Percentiles rank a stretch among this genome's conserved stretches.
phyloP scores from a whole-genome alignment of 2,113 vertebrate species.

The Spea bombifrons region DNA sequence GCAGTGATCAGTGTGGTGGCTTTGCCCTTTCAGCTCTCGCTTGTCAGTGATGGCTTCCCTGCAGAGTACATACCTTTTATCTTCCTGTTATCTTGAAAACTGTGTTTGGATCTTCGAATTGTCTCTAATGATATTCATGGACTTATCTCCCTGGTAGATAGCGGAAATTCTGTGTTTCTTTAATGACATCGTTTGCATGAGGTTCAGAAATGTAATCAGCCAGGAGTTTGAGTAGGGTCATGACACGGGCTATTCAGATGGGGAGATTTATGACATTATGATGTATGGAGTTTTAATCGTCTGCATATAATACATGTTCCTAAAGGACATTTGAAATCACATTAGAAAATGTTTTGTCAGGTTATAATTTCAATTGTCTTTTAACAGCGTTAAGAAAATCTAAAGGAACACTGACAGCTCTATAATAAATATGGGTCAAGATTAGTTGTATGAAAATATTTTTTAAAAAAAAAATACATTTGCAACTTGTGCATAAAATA shows the following conservation, averaged over 20 bases:
- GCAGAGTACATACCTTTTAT: conserved; percentile 47
- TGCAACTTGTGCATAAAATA: too few relatives aligned
- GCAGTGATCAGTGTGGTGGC: conserved; percentile 36
- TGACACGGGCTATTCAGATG: conserved; percentile 58
- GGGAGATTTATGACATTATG: conserved; percentile 58
- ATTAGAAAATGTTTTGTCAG: conserved; percentile 62
- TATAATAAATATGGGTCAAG: too few relatives aligned
- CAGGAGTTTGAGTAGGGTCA: conserved; percentile 64
- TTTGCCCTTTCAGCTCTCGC: conserved; percentile 47
- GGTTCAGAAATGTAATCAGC: conserved; percentile 64
- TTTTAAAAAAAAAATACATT: too few relatives aligned
- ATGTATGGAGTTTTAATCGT: conserved; percentile 59
- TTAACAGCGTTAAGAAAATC: conserved; percentile 50
- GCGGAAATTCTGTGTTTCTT: conserved; percentile 57
- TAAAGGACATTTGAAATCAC: conserved; percentile 67
- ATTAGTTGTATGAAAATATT: too few relatives aligned
- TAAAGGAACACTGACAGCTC: conserved; percentile 24
- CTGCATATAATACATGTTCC: conserved; percentile 57
- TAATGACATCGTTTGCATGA: conserved; percentile 69
- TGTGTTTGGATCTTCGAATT: conserved; percentile 50
- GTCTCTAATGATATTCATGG: conserved; percentile 61
- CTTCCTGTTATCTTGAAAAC: conserved; percentile 51
- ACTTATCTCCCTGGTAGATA: conserved; percentile 59
- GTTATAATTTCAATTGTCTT: neutral
- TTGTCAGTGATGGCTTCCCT: conserved; percentile 46